Evolutionary conservation across 2,113 vertebrate genomes (phyloP).

Genomic region (Albula glossodonta): DNA sequence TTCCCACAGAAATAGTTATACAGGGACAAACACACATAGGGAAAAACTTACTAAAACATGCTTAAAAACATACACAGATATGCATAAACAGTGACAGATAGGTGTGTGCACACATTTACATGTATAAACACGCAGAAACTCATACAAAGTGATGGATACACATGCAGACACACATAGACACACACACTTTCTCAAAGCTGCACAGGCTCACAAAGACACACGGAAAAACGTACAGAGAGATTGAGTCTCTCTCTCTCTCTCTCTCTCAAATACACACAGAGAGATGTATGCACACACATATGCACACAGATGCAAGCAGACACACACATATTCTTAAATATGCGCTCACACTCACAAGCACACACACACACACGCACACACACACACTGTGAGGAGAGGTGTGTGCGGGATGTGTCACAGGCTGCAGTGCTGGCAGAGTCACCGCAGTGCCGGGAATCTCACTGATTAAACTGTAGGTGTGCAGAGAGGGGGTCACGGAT

Average conservation of each 20-base stretch:
- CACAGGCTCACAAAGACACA: no score
- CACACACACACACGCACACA: no score
- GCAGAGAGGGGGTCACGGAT: neutral
- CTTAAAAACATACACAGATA: neutral
- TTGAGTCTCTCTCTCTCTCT: no score
- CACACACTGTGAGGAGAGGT: neutral
- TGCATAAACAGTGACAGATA: neutral
- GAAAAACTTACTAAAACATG: neutral
- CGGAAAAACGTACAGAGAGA: no score
- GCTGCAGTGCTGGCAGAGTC: conserved; percentile 15
- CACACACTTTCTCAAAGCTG: no score
- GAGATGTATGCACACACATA: neutral
- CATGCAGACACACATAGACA: neutral
- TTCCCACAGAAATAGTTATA: neutral
- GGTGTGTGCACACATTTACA: neutral
- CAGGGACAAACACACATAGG: neutral
- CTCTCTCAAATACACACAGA: no score
- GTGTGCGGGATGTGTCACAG: neutral
- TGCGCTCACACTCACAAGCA: no score
- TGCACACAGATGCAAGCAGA: neutral
- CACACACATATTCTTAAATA: neutral
- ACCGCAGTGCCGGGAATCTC: conserved; percentile 6
- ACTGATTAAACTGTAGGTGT: conserved; percentile 19
- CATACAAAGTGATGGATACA: neutral
- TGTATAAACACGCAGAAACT: neutral